Base-by-base conservation (phyloP, 2,797 vertebrate genomes). In the Oryzias dopingdopingensis region DNA sequence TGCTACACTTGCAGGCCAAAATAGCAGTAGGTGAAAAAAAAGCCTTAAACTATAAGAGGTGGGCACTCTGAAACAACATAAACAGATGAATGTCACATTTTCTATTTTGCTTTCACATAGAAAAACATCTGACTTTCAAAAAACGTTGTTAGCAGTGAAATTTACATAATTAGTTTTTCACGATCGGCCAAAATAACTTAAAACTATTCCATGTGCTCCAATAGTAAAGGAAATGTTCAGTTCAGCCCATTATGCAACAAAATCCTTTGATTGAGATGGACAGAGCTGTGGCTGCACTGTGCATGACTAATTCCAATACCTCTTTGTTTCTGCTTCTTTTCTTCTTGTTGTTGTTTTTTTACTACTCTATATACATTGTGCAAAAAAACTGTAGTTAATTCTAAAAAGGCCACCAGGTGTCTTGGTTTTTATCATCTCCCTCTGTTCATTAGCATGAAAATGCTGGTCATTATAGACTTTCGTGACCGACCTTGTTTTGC, bases 321-420 rank as follows among this genome's bases (percentile, higher is more conserved):
- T 82, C 74, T 41, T 67, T 55, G 24, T 75, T 58, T 67, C 49
- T 80, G 56, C 79, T 53, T 64, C 42, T 70, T 67, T 54, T 32
- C 57, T 67, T 51, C 52, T 64, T 72, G 74, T 37, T 37, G 26
- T 58, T 69, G 50, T 80, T 52, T 64, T 46, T 70, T 62, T 54
- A 37, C 60, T 65, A 37, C 51, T 58, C 65, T 72, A 74, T 80
- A 59, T 86, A 87, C 80, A 79, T 86, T 90, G 88, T 87, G 86
- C 89, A 90, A 90, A 88, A 81, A 71, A 84, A 83, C 85, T 85
- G 73, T 74, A 73, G 67, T 87, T 76, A 76, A 74, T 56, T 86
- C 67, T 79, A 85, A 70, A 37, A 90, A 90, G 88, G 89, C 88
- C 87, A 84, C 85, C 82, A 32, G 76, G 86, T 88, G 83, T 88